Conservation (phyloP, 2,797 vertebrate species). For the Pyrocephalus nanus region DNA sequence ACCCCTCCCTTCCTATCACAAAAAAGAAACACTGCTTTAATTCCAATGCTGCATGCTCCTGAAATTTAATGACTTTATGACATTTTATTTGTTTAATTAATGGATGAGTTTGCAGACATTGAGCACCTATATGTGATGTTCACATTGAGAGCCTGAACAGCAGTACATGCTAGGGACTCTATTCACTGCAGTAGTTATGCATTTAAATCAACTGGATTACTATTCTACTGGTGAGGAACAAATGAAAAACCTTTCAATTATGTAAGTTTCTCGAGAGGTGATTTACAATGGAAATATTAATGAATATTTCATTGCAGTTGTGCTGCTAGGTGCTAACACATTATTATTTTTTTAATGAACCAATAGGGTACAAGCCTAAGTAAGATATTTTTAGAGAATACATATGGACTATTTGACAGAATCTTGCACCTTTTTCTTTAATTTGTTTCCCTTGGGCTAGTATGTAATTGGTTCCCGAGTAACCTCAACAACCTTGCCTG, state of each 20-base stretch:
- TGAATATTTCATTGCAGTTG: conserved; percentile 34
- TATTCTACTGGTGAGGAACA: background rate
- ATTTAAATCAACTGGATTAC: background rate
- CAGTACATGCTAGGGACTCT: background rate
- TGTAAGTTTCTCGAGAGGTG: background rate
- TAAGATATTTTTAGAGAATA: conserved; percentile 27
- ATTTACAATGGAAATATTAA: conserved; percentile 34
- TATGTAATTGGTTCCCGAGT: conserved; percentile 17
- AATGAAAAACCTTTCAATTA: conserved; percentile 1
- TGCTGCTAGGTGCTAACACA: background rate
- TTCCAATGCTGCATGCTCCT: background rate
- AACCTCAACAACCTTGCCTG: conserved; percentile 38
- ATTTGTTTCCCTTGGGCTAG: background rate
- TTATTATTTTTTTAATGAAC: background rate
- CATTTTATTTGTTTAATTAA: background rate
- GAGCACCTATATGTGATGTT: background rate
- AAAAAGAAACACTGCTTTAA: background rate
- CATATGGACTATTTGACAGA: background rate
- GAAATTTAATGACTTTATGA: background rate
- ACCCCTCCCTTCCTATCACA: background rate
- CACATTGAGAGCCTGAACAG: background rate
- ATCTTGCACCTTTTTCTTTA: conserved; percentile 4
- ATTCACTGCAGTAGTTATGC: background rate
- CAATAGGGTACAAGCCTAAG: background rate
- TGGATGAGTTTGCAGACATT: background rate